Base-by-base conservation (phyloP, 1,140 invertebrate genomes). In the Apis dorsata region DNA sequence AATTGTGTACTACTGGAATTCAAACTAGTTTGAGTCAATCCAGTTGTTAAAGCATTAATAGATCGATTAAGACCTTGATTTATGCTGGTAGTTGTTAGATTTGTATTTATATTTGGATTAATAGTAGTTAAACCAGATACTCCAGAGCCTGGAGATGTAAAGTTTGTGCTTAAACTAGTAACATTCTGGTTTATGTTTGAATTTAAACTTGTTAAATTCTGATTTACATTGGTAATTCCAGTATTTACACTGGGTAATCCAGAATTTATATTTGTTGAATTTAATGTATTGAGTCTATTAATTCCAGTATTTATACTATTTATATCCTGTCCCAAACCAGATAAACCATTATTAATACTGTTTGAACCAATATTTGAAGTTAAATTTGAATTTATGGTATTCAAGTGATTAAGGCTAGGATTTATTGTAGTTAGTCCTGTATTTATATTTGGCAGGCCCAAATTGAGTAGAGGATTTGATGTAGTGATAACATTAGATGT, bases 401-500 rank as follows among this genome's bases (percentile, higher is more conserved):
- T 94, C 55, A 94, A 85, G n/a, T 92, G 92, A 87, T 93, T 94
- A 70, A 93, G 86, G 73, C 88, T 93, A 81, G 93, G 92, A 92
- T 94, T 94, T 85, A 94, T 92, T 49, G 93, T 90, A n/a, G 93
- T 92, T 83, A 94, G 86, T 82, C 93, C 93, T 82, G 93, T 91
- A 88, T 93, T 94, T 60, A 94, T 92, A 85, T 88, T 92, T 75
- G 93, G 91, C 85, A 94, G 88, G 85, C 93, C 93, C 79, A 94
- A 89, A 91, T 94, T 94, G 86, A 94, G 92, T 87, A 94, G 90
- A 81, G 93, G 93, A 91, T 94, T 94, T 79, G 93, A 93, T 76
- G 93, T 94, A 78, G 93, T 94, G 86, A 94, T 94, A 79, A 93
- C 93, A 87, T 94, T 94, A 79, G 93, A 94, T 53, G 93, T 94